Base-by-base conservation (phyloP, 2,797 vertebrate genomes). In the Trachops cirrhosus region DNA sequence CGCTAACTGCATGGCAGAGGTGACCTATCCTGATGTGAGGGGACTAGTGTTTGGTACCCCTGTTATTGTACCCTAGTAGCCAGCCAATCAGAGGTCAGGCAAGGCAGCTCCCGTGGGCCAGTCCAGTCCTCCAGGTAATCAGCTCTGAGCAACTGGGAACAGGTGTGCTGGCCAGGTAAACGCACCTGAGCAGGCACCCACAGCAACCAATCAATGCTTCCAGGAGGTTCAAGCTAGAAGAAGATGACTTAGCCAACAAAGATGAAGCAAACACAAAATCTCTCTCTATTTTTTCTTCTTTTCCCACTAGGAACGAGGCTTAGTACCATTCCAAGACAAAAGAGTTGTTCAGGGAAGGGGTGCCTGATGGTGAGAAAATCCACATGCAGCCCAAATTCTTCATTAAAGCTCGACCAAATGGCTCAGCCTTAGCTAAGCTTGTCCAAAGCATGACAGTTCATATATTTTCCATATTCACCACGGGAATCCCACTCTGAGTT, bases 401-500 rank as follows among this genome's bases (percentile, higher is more conserved):
- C 87, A 71, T 26, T 34, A 0, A 50, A 62, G 24, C 44, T 71
- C 71, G 22, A 18, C 21, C 1, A 48, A 44, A 70, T 15, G 75
- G 34, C 29, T 86, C 46, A 39, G 3, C 26, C 44, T 77, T 71
- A 54, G n/a, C 50, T 10, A 32, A 44, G 44, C 34, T 26, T 82
- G 41, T 24, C 41, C 68, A 16, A 32, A 83, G 75, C 59, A 21
- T 9, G 37, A 29, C 24, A 26, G 29, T 26, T 21, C 2, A 21
- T 0, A 0, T 15, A 24, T 46, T 54, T 64, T 7, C 37, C 68
- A 2, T 32, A 39, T n/a, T n/a, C 26, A 11, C 52, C 37, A 2
- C 22, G 10, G 22, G 21, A 0, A 0, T 21, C 19, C 41, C 6
- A 0, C 5, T 9, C 57, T 34, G 59, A 39, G 5, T 64, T 75